Conservation (phyloP, 2,888 invertebrate genomes). For the Caenorhabditis doughertyi region DNA sequence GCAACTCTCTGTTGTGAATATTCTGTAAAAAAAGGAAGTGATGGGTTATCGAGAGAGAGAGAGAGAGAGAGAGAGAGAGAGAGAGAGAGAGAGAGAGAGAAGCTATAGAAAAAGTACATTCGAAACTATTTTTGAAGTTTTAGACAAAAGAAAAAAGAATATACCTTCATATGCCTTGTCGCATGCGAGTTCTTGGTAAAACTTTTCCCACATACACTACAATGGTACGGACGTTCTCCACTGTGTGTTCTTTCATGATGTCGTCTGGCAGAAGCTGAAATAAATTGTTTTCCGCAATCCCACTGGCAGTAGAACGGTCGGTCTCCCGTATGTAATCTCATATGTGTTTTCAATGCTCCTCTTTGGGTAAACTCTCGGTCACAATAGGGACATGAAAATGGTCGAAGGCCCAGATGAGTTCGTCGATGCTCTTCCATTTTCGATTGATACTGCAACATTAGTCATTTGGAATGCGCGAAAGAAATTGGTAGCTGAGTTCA, state of each 20-base stretch:
- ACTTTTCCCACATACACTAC: conserved; percentile 62
- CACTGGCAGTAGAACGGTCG: conserved; percentile 74
- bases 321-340: conserved; percentile 70
- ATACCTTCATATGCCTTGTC: conserved; percentile 65
- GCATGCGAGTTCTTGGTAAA: conserved; percentile 71
- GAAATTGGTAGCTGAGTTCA: no score
- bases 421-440: conserved; percentile 57
- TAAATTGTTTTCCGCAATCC: conserved; percentile 76
- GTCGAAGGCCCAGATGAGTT: conserved; percentile 43
- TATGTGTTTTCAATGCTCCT: conserved; percentile 68
- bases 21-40: no score
- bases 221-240: conserved; percentile 66
- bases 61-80: no score
- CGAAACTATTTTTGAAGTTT: no score
- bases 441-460: conserved; percentile 47
- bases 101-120: no score
- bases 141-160: neutral
- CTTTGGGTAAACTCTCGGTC: conserved; percentile 63
- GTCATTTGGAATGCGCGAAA: no score
- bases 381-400: conserved; percentile 49
- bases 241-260: conserved; percentile 75
- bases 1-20: no score
- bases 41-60: no score
- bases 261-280: conserved; percentile 72
- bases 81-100: no score